A percentile compares a stretch with the other conserved stretches of the same genome.
Conservation (phyloP, 2,113 vertebrate genomes). For the Nerophis lumbriciformis region DNA sequence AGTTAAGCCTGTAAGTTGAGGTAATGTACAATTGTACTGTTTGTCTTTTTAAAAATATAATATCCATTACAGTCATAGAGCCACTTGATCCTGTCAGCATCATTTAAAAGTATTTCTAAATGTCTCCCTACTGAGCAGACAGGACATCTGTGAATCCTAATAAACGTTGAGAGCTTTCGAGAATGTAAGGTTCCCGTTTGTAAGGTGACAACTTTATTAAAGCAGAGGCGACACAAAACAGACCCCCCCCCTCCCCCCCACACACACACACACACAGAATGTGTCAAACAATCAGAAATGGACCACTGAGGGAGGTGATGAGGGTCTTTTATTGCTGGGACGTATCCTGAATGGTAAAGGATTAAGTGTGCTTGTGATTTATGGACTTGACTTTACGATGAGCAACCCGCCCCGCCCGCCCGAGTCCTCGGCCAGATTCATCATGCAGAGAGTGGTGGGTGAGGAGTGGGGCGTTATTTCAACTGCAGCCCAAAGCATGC, state of each 20-base stretch:
- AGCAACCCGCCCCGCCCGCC: slow-evolving; percentile 9
- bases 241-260: too few species aligned
- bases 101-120: too few species aligned
- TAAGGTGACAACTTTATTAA: not conserved
- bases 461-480: slow-evolving; percentile 37
- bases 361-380: slow-evolving; percentile 18
- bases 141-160: too few species aligned
- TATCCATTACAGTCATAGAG: too few species aligned
- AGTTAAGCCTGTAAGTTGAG: too few species aligned
- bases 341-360: not conserved
- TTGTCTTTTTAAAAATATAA: too few species aligned
- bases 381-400: slow-evolving; percentile 31
- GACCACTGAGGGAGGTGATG: not conserved
- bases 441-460: slow-evolving; percentile 18
- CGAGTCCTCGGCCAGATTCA: slow-evolving; percentile 28
- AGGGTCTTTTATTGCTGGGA: slow-evolving; percentile 21
- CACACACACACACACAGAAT: not conserved
- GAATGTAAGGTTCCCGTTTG: too few species aligned
- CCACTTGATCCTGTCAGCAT: too few species aligned
- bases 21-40: too few species aligned
- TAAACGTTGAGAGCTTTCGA: too few species aligned
- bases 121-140: too few species aligned
- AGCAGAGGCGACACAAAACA: not conserved
- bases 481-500: slow-evolving; percentile 68
- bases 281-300: not conserved